Conservation (phyloP, 2,797 vertebrate genomes). For the Muscicapa comitata region DNA sequence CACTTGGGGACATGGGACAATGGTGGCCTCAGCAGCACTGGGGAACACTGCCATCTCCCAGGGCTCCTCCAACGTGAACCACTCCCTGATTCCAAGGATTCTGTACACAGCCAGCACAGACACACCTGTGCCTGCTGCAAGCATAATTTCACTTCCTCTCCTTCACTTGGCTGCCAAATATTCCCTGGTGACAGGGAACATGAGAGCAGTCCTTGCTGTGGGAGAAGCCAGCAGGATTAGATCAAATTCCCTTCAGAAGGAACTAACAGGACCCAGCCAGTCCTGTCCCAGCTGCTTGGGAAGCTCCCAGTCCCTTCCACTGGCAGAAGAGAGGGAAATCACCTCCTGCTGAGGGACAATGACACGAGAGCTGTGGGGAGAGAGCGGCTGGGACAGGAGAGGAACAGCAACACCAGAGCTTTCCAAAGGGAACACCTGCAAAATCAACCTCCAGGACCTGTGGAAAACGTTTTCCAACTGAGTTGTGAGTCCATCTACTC, state of each 20-base stretch:
- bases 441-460: not conserved
- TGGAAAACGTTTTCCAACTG: not conserved
- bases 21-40: accelerated
- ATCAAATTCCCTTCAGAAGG: not conserved
- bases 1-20: not conserved
- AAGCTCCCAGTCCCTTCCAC: not conserved
- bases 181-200: not conserved
- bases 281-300: not conserved
- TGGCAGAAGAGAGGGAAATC: not conserved
- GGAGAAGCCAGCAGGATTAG: not conserved
- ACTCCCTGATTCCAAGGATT: not conserved
- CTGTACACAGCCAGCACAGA: not conserved
- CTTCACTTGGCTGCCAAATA: not conserved
- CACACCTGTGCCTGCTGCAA: not conserved
- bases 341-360: not conserved
- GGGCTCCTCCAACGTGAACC: not conserved
- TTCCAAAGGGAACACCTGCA: not conserved
- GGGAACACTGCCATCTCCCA: accelerated
- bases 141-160: not conserved
- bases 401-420: not conserved
- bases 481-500: not conserved
- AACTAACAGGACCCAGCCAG: not conserved
- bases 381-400: accelerated
- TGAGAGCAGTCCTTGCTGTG: not conserved
- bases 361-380: not conserved